These are phyloP conservation scores for Epiblema foenella DNA, from an alignment of 2,888 invertebrate genomes.

Conservation along the genomic window DNA sequence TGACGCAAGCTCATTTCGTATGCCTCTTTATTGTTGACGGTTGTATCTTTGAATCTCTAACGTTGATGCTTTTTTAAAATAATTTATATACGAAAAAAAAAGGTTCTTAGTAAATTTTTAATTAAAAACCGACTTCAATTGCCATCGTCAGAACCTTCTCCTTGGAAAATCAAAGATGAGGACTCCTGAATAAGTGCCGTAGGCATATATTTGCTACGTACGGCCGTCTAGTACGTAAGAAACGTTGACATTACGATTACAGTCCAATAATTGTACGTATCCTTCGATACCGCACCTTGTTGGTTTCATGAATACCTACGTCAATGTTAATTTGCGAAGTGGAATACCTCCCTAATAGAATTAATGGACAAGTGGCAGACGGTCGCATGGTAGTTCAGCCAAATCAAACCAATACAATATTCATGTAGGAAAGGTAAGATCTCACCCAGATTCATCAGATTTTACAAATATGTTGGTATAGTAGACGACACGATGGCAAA, in stretches of 20 bases:
- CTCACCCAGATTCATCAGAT: not conserved
- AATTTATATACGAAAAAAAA: too few species aligned
- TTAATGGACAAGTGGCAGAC: constrained; percentile 22
- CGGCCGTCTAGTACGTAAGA: not conserved
- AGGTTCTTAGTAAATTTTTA: too few species aligned
- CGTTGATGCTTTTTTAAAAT: too few species aligned
- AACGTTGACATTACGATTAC: constrained; percentile 14
- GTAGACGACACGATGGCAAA: constrained; percentile 8
- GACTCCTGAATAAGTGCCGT: too few species aligned
- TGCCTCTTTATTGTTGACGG: too few species aligned
- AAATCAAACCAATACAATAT: not conserved
- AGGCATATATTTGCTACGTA: not conserved
- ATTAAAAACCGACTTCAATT: too few species aligned
- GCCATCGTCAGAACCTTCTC: not conserved
- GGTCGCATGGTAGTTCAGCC: not conserved
- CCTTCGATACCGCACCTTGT: constrained; percentile 41
- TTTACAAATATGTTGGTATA: not conserved
- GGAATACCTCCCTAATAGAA: constrained; percentile 24
- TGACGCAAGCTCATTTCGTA: too few species aligned
- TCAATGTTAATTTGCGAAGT: constrained; percentile 36
- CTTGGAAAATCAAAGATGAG: not conserved
- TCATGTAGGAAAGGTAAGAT: not conserved
- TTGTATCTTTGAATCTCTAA: too few species aligned
- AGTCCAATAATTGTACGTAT: constrained; percentile 23
- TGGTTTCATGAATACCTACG: constrained; percentile 40